phyloP scores from a whole-genome alignment of 2,888 invertebrate species.

The Chirona hameri region DNA sequence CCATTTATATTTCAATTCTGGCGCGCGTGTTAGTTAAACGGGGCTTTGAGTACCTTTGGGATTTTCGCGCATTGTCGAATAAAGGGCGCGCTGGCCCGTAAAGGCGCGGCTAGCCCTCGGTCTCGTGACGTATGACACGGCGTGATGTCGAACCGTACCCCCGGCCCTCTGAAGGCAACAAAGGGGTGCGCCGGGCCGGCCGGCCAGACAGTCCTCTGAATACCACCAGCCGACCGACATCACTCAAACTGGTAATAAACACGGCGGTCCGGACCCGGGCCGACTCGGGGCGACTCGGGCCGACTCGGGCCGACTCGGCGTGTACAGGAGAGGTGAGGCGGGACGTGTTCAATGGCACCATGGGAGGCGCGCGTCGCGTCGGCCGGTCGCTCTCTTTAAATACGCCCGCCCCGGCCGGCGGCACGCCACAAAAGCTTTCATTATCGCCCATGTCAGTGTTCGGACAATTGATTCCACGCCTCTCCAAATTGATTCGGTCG shows the following conservation, averaged over 20 bases:
- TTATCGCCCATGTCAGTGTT: not conserved
- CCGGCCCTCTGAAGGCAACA: not conserved
- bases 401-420: not conserved
- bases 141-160: not conserved
- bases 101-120: not conserved
- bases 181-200: not conserved
- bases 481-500: not conserved
- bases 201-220: not conserved
- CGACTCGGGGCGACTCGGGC: not conserved
- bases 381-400: not conserved
- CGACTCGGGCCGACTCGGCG: not conserved
- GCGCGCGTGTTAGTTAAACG: conserved; percentile 26
- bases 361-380: not conserved
- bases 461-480: conserved; percentile 3
- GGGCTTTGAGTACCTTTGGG: conserved; percentile 25
- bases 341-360: not conserved
- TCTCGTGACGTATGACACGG: not conserved
- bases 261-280: not conserved
- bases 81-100: not conserved
- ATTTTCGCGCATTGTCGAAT: not conserved
- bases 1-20: conserved; percentile 29
- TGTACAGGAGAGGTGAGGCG: not conserved
- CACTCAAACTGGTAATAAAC: not conserved
- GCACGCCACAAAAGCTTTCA: not conserved
- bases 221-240: not conserved